phyloP scores from a whole-genome alignment of 2,113 vertebrate species.

The Budorcas taxicolor region DNA sequence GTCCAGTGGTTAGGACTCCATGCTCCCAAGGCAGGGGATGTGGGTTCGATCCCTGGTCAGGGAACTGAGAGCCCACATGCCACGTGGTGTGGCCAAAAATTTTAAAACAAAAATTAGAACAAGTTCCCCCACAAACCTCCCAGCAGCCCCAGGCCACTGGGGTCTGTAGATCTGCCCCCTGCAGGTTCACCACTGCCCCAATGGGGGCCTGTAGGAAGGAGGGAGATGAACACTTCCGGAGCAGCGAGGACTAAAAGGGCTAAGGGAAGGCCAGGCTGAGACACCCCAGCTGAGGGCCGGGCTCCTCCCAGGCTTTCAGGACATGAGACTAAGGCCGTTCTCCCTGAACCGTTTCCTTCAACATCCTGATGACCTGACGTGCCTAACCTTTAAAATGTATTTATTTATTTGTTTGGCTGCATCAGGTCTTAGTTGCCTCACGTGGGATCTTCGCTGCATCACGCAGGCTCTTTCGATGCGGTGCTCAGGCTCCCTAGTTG shows the following conservation, averaged over 20 bases:
- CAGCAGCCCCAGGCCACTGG: not conserved
- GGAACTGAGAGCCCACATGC: not conserved
- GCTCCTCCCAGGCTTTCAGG: rapidly evolving
- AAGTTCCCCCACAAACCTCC: too few species aligned
- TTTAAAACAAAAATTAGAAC: not conserved
- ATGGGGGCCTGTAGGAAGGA: not conserved
- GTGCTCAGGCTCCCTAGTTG: not conserved
- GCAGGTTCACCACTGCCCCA: not conserved
- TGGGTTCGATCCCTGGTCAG: not conserved
- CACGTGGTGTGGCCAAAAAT: not conserved
- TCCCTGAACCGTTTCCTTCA: not conserved
- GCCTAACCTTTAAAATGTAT: not conserved
- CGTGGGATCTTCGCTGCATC: not conserved
- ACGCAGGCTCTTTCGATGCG: not conserved
- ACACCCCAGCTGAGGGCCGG: not conserved
- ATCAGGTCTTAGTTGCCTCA: not conserved
- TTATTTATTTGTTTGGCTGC: not conserved
- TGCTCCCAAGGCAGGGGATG: not conserved
- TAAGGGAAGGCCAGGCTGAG: not conserved
- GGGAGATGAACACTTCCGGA: not conserved
- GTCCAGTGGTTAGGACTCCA: not conserved
- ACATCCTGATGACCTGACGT: too few species aligned
- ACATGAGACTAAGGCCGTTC: rapidly evolving
- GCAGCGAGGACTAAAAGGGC: not conserved
- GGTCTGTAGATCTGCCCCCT: not conserved